These are phyloP conservation scores for Polymixis lichenea DNA, from an alignment of 2,888 invertebrate genomes.

Conservation along the genomic window DNA sequence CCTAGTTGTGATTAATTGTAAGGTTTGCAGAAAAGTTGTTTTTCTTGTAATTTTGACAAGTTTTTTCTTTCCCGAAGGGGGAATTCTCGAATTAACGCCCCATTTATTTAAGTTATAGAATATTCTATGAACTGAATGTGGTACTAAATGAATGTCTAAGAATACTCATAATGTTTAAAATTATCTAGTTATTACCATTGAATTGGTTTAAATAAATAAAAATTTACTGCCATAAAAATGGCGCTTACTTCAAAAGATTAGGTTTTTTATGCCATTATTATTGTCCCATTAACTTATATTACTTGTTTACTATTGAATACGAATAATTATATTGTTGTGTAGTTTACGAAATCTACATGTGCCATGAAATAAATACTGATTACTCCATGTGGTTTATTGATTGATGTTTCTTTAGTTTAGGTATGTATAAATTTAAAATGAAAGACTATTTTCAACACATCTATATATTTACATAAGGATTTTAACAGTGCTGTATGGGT, in stretches of 20 bases:
- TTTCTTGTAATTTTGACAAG: conserved; percentile 10
- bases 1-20: conserved; percentile 71
- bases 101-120: background rate
- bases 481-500: conserved; percentile 89
- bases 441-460: conserved; percentile 88
- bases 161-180: conserved; percentile 33
- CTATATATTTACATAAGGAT: conserved; percentile 90
- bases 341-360: conserved; percentile 49
- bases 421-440: conserved; percentile 69
- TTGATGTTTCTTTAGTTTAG: conserved; percentile 20
- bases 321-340: conserved; percentile 45
- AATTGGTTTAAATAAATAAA: conserved; percentile 22
- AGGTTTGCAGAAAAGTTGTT: conserved; percentile 2
- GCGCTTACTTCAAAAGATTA: conserved; percentile 1
- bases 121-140: conserved; percentile 28
- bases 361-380: conserved; percentile 59
- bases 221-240: background rate
- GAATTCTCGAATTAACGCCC: background rate
- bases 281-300: conserved; percentile 20
- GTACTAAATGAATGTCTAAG: conserved; percentile 51
- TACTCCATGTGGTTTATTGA: conserved; percentile 46
- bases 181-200: conserved; percentile 17
- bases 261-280: conserved; percentile 38
- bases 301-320: conserved; percentile 31
- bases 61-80: background rate